A percentile compares a stretch with the other conserved stretches of the same genome.
phyloP scores from a whole-genome alignment of 2,113 vertebrate species.

The Mustelus asterias region DNA sequence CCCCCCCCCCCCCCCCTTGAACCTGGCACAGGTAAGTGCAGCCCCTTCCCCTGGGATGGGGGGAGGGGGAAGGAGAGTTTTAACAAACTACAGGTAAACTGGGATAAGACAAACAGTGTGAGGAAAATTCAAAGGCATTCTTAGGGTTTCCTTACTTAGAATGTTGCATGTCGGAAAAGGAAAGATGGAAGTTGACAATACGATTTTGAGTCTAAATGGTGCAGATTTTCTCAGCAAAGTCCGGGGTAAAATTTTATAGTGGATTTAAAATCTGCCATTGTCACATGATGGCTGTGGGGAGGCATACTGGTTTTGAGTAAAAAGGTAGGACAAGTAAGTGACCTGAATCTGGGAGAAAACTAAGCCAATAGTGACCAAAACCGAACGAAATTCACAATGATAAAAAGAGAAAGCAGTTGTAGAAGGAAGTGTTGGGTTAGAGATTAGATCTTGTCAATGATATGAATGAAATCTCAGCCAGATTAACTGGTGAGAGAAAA shows the following conservation, averaged over 20 bases:
- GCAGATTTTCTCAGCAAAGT: neutral
- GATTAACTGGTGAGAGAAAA: neutral
- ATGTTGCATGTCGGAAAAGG: neutral
- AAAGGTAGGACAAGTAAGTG: neutral
- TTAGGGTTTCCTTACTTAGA: neutral
- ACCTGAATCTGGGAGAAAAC: neutral
- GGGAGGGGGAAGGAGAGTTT: neutral
- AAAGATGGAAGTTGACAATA: neutral
- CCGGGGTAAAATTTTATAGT: neutral
- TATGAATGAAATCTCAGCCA: neutral
- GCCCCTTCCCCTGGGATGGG: too few species aligned
- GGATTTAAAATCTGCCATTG: neutral
- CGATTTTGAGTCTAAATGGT: neutral
- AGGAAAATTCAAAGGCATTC: neutral
- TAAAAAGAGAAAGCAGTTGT: neutral
- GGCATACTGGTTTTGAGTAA: neutral
- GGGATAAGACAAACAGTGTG: neutral
- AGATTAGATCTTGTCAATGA: neutral
- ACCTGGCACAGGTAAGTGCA: too few species aligned
- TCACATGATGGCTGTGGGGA: neutral
- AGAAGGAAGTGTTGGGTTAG: neutral
- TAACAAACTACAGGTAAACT: neutral
- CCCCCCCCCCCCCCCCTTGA: too few species aligned
- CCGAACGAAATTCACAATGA: neutral
- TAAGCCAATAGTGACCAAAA: neutral